These are phyloP conservation scores for Hestina assimilis DNA, from an alignment of 1,140 invertebrate genomes.

Conservation along the genomic window DNA sequence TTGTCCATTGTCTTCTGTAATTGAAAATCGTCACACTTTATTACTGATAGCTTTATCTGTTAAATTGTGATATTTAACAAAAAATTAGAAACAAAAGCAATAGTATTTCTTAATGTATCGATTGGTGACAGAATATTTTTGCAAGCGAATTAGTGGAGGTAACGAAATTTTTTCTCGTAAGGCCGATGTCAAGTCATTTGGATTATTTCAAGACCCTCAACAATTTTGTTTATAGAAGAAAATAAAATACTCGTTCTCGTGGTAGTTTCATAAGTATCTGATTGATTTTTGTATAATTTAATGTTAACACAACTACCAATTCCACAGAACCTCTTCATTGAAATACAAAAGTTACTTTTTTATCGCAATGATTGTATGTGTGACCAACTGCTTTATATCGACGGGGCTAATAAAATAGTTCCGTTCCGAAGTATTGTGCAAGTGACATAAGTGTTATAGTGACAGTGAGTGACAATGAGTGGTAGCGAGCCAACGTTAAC, in stretches of 20 bases:
- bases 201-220: neutral
- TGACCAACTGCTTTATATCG: conserved; percentile 5
- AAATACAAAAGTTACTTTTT: neutral
- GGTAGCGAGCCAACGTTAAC: conserved; percentile 63
- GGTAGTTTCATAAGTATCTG: neutral
- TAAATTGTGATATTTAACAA: neutral
- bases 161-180: conserved; percentile 6
- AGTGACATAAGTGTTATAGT: conserved; percentile 35
- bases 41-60: neutral
- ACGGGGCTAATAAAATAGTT: conserved; percentile 17
- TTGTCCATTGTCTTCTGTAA: neutral
- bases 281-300: too few relatives aligned
- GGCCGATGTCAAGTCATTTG: conserved; percentile 4
- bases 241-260: too few relatives aligned
- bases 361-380: neutral
- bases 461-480: conserved; percentile 59
- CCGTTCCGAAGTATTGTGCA: conserved; percentile 6
- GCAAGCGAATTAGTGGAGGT: conserved; percentile 4
- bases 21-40: neutral
- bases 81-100: conserved; percentile 11
- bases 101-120: neutral
- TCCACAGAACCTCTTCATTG: neutral
- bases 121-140: conserved; percentile 10
- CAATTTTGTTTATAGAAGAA: too few relatives aligned
- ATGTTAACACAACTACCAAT: too few relatives aligned